Base-by-base conservation (phyloP, 1,140 invertebrate species). In the Drosophila pandora region DNA sequence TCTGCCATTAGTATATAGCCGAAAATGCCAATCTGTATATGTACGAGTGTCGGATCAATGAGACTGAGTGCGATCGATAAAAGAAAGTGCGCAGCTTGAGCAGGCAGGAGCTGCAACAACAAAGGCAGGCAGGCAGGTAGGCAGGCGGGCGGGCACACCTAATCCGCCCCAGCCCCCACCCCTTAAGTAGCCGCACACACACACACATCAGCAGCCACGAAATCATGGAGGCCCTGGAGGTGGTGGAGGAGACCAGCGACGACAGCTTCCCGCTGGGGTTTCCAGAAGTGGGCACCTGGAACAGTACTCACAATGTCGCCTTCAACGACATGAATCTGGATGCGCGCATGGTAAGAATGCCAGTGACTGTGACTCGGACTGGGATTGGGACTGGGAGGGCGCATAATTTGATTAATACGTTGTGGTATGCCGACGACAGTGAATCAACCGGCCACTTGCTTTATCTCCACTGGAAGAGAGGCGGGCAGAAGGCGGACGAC, bases 241-340 rank as follows among this genome's bases (percentile, higher is more conserved):
- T 76, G 45, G 83, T 77, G 45, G 84, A 83, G 23, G 84, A 88
- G 43, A 79, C 71, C 39, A 89, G 67, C 41, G 79, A 83, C 41
- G 59, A 79, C 60, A 76, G 80, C 56, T 78, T 76, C 60, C 92
- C 93, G 71, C 88, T 92, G 57, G 91, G 90, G 12, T 92, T 92
- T 72, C 93, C 93, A 57, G 92, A 93, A 88, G 92, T 93, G 59
- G 92, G 92, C 64, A 92, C 92, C 92, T 93, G 93, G 93, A 94
- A 94, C 78, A 91, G 91, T 52, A 92, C 93, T 23, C 89, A 93
- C 34, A 90, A 92, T 77, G 93, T 94, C 70, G 94, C 94, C 70
- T 92, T 96, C 60, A 94, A 95, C 68, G 94, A 96, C 83, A 93
- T 96, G 79, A 95, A 95, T 90, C 95, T 96, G 94, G 96, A 97